phyloP scores from a whole-genome alignment of 2,113 vertebrate genomes.

The Prionailurus bengalensis region DNA sequence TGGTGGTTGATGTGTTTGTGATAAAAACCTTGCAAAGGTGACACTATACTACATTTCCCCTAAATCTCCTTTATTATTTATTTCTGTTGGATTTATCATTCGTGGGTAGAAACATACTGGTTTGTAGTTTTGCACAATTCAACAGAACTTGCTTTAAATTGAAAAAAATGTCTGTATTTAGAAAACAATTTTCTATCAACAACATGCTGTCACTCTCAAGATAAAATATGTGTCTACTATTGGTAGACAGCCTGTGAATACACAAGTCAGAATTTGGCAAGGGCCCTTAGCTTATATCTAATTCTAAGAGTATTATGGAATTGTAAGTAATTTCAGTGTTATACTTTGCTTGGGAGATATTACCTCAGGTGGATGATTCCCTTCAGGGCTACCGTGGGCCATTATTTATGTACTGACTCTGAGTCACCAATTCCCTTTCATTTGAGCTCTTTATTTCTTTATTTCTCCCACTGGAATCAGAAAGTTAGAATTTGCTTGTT shows the following conservation, averaged over 20 bases:
- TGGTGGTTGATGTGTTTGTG: neutral
- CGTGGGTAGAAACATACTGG: neutral
- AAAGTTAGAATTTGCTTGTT: conserved; percentile 28
- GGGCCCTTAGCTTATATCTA: neutral
- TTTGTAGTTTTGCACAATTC: neutral
- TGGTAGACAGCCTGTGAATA: neutral
- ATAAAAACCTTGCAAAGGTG: neutral
- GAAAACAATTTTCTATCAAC: conserved; percentile 1
- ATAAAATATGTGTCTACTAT: neutral
- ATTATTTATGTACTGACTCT: neutral
- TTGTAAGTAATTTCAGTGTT: conserved; percentile 38
- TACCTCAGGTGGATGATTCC: neutral
- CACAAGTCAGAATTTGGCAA: neutral
- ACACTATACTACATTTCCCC: neutral
- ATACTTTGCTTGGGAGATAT: neutral
- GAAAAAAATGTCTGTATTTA: neutral
- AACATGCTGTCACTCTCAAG: neutral
- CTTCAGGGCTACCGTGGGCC: neutral
- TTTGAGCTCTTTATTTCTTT: conserved; percentile 46
- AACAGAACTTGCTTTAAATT: neutral
- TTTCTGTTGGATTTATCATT: conserved; percentile 15
- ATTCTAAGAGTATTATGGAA: neutral
- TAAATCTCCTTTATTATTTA: neutral
- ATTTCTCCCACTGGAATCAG: neutral
- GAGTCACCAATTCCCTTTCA: neutral